phyloP scores from a whole-genome alignment of 2,888 invertebrate genomes.

The Palloptera scutellata region DNA sequence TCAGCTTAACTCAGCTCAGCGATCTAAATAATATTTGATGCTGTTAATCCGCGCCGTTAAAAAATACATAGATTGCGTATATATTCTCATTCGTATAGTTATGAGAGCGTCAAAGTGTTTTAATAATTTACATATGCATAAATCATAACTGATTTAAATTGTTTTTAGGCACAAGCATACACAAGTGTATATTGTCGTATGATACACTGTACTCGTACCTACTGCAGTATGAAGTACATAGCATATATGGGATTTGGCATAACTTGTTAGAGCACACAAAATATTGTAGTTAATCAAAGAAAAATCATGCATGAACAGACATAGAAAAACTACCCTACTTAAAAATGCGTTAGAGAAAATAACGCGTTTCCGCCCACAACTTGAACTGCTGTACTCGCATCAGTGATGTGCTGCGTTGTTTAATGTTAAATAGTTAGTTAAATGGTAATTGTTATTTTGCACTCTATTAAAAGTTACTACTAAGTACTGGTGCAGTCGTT shows the following conservation, averaged over 20 bases:
- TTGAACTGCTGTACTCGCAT: neutral
- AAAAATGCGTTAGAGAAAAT: slow-evolving; percentile 25
- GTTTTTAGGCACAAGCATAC: slow-evolving; percentile 38
- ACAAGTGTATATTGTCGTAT: neutral
- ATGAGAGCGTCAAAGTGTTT: slow-evolving; percentile 19
- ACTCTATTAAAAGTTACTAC: slow-evolving; percentile 8
- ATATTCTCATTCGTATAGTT: neutral
- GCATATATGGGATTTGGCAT: neutral
- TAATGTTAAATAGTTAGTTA: slow-evolving; percentile 36
- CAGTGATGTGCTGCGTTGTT: slow-evolving; percentile 7
- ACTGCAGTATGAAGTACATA: no score
- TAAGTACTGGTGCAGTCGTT: neutral
- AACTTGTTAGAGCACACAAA: neutral
- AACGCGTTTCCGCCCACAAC: slow-evolving; percentile 43
- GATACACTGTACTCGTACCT: neutral
- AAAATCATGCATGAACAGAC: neutral
- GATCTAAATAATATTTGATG: slow-evolving; percentile 44
- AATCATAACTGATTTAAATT: slow-evolving; percentile 47
- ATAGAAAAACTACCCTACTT: slow-evolving; percentile 6
- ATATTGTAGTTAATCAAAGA: neutral
- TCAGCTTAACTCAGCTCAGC: slow-evolving; percentile 53
- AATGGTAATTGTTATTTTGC: slow-evolving; percentile 40
- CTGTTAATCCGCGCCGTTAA: slow-evolving; percentile 31
- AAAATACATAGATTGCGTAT: slow-evolving; percentile 37
- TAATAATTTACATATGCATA: slow-evolving; percentile 36